Evolutionary conservation across 1,140 invertebrate species (phyloP).

Genomic region (Zaprionus davidi): DNA sequence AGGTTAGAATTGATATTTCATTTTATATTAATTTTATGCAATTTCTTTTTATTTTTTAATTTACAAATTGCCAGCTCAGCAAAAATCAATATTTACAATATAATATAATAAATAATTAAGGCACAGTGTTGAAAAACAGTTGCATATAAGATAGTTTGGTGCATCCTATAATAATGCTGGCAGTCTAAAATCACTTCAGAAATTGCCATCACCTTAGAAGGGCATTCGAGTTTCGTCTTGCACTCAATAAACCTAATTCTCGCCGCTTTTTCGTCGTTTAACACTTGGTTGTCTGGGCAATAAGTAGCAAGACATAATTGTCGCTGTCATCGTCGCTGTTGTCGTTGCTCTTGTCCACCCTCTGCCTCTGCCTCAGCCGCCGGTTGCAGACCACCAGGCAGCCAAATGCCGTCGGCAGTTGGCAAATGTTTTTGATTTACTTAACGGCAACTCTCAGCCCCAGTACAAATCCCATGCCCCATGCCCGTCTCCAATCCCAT

Average conservation of each 20-base stretch:
- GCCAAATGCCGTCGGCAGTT: slow-evolving; percentile 49
- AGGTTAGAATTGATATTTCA: too few species aligned
- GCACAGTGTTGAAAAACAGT: too few species aligned
- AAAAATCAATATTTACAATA: too few species aligned
- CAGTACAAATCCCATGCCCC: slow-evolving; percentile 14
- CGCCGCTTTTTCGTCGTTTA: slow-evolving; percentile 1
- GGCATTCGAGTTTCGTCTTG: background rate
- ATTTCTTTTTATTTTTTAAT: too few species aligned
- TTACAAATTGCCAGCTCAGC: too few species aligned
- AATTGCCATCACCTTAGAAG: background rate
- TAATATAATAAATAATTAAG: too few species aligned
- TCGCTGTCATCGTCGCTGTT: slow-evolving; percentile 18
- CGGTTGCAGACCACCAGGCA: slow-evolving; percentile 2
- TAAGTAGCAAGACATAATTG: slow-evolving; percentile 71
- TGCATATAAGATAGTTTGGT: too few species aligned
- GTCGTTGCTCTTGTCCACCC: background rate
- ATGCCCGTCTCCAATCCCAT: slow-evolving; percentile 1
- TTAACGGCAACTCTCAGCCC: slow-evolving; percentile 16
- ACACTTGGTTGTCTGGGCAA: slow-evolving; percentile 43
- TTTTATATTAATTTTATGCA: too few species aligned
- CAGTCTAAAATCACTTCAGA: too few species aligned
- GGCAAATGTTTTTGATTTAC: slow-evolving; percentile 57
- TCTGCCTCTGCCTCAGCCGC: background rate
- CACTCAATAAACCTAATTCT: background rate
- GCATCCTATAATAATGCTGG: too few species aligned